Base-by-base conservation (phyloP, 2,113 vertebrate genomes). In the Cavia aperea region DNA sequence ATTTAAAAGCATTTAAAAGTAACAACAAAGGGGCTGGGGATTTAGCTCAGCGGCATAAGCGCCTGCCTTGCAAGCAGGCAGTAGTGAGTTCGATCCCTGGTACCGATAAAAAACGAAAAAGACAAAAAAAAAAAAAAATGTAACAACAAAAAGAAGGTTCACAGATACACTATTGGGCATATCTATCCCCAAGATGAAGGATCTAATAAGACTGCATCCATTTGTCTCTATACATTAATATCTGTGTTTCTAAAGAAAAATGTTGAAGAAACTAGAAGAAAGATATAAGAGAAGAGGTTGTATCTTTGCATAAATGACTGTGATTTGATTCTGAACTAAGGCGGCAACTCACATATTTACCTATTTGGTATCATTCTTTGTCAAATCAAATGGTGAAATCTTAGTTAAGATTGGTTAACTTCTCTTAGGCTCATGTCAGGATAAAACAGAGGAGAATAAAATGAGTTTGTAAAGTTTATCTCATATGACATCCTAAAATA, bases 401-500 rank as follows among this genome's bases (percentile, higher is more conserved):
- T 78, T 94, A 54, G 49, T 77, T 92, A 89, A 93, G 36, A 19
- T 93, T 96, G 24, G 39, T 75, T 75, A 75, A 75, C 72, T 75
- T 75, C 72, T 75, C 54, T 93, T 89, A 77, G 51, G 43, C 88
- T 43, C 58, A 29, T 66, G 72, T 88, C 43, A 92, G 29, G 73
- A 94, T 90, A 77, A 94, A 94, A 93, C 56, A 93, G 58, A 91
- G 73, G 49, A 94, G 46, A 29, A 56, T 2, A 88, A 94, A 89
- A 88, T 49, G 13, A 6, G 78, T 77, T 92, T 92, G 62, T 36
- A 93, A 94, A 94, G 33, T 33, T 89, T 72, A 86, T 70, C 91
- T 19, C 77, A 85, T 29, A 72, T 63, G 82, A 94, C 81, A 73
- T 75, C 29, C 85, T 95, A 89, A 91, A 97, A 91, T 83, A 90